Percentiles rank a stretch among this genome's conserved stretches.
These are phyloP conservation scores for Luehdorfia chinensis DNA, from an alignment of 1,140 invertebrate species.

Conservation along the genomic window DNA sequence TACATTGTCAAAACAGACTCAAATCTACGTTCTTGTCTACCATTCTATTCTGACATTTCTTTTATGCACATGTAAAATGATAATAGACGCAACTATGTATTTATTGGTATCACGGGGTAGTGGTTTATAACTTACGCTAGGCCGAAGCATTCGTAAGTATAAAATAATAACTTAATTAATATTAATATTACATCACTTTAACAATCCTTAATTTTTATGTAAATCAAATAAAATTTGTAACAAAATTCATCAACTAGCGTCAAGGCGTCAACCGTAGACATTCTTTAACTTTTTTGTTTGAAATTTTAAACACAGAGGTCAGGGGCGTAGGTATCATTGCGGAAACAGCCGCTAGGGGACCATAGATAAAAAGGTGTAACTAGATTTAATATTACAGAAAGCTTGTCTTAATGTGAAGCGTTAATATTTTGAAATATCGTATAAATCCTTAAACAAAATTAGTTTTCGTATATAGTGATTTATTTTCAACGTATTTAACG, in stretches of 20 bases:
- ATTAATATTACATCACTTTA: constrained; percentile 31
- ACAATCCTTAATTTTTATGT: constrained; percentile 32
- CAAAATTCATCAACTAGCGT: constrained; percentile 57
- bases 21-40: constrained; percentile 40
- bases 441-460: no score
- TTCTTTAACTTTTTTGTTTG: constrained; percentile 12
- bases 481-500: no score
- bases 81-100: constrained; percentile 49
- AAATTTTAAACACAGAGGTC: constrained; percentile 2
- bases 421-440: no score
- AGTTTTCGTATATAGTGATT: no score
- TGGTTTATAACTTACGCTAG: constrained; percentile 20
- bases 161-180: constrained; percentile 28
- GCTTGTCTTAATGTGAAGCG: no score
- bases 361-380: no score
- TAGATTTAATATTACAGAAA: no score
- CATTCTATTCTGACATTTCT: constrained; percentile 59
- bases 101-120: constrained; percentile 23
- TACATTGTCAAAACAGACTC: constrained; percentile 54
- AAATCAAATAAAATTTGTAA: constrained; percentile 40
- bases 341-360: background rate
- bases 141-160: constrained; percentile 40
- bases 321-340: background rate
- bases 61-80: constrained; percentile 65
- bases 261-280: constrained; percentile 68